Base-by-base conservation (phyloP, 1,140 invertebrate genomes). In the Physella acuta region DNA sequence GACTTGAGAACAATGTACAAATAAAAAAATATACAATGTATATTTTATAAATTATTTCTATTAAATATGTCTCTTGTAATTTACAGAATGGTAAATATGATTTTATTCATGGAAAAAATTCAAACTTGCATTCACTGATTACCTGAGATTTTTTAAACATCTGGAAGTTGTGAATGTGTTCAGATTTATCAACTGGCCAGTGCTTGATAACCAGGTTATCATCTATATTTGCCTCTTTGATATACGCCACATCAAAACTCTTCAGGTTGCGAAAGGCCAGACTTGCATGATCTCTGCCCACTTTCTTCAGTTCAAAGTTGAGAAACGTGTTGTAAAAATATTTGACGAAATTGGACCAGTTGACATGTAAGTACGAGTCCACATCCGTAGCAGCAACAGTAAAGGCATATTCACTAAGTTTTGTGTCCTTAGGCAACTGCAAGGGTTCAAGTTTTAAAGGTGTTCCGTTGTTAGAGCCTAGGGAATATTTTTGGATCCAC, bases 401-500 rank as follows among this genome's bases (percentile, higher is more conserved):
- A 14, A 60, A 20, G 0, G 24, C 34, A 24, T 37, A 11, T 3
- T 61, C 4, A 37, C 14, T 36, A 61, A 39, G 28, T 1, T 2
- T 28, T 2, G 28, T 36, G 28, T 39, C 37, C 16, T 36, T 26
- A n/a, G 59, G 59, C 8, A 39, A 4, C 16, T 39, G 3, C 36
- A 39, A 26, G 1, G 24, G 34, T 2, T 26, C 2, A 11, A 39
- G n/a, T 61, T 44, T 61, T 36, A 61, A 16, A n/a, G 59, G 59
- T 28, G 36, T 36, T 39, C 36, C 36, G 14, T 61, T 61, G 8
- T 24, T 34, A 11, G n/a, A 2, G 20, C 39, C 39, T 11, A 44
- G 39, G 20, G 36, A 61, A 61, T 44, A 61, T 28, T 61, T 61
- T 24, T 61, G 31, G 24, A 16, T 61, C 59, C 59, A 61, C 59